A percentile compares a stretch with the other conserved stretches of the same genome.
Evolutionary conservation across 2,113 vertebrate species (phyloP).

Genomic region (Capra hircus): DNA sequence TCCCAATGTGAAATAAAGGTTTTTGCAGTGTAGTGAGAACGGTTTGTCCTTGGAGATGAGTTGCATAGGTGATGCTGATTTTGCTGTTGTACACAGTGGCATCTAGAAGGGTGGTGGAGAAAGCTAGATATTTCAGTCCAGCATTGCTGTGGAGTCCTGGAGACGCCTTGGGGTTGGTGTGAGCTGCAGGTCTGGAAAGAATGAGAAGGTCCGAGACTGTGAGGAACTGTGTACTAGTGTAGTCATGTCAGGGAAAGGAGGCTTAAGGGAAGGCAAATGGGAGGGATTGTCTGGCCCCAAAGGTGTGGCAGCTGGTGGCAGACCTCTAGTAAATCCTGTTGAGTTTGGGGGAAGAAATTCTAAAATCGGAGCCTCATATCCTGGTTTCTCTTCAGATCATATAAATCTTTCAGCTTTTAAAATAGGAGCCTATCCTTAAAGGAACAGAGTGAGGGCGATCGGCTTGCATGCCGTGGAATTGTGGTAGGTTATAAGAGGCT

Average conservation of each 20-base stretch:
- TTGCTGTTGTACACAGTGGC: not conserved
- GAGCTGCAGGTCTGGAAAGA: not conserved
- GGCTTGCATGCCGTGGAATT: not conserved
- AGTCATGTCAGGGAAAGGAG: not conserved
- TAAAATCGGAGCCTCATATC: not conserved
- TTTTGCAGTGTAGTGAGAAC: not conserved
- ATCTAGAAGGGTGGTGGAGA: not conserved
- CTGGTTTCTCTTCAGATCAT: not conserved
- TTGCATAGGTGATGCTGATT: not conserved
- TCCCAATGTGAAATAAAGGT: not conserved
- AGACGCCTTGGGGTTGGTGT: not conserved
- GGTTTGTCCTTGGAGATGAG: not conserved
- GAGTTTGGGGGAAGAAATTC: not conserved
- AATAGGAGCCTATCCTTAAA: not conserved
- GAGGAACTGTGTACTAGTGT: not conserved
- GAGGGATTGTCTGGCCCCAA: not conserved
- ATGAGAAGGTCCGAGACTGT: rapidly evolving
- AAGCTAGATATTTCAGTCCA: too few relatives aligned
- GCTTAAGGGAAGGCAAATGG: not conserved
- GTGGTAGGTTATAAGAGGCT: not conserved
- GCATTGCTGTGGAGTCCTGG: not conserved
- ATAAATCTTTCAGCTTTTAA: not conserved
- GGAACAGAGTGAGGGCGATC: not conserved
- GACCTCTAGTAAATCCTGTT: not conserved
- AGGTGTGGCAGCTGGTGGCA: not conserved